Base-by-base conservation (phyloP, 2,888 invertebrate species). In the Mesorhabditis spiculigera region DNA sequence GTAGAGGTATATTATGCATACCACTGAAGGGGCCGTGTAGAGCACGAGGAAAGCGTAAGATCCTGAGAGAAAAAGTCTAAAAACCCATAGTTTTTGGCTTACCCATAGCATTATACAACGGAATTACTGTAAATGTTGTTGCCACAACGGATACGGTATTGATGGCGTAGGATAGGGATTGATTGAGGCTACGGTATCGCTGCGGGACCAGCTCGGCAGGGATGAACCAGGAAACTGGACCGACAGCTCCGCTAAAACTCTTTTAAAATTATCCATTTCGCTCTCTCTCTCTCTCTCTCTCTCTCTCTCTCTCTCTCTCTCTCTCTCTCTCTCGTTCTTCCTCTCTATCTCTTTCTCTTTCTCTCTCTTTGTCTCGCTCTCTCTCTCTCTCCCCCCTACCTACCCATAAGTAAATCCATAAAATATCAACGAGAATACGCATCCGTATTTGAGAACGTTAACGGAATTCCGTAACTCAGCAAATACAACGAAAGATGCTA, bases 201-300 rank as follows among this genome's bases (percentile, higher is more conserved):
- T 82, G 81, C 4, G 80, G 80, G 4, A 80, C 78, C 65, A 82
- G 66, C 63, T 82, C 82, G 0, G 80, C 76, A 2, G 76, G 73
- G 10, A 82, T 74, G 71, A 81, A 82, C 81, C 81, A 82, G 4
- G 77, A 73, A 6, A 81, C 78, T 5, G 82, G 80, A 3, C 82
- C 82, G 4, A 81, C 78, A 16, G 79, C 81, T 10, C 71, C 71
- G 8, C 78, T 78, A 65, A 65, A 75, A 74, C 6, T 50, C n/a
- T 68, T 45, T n/a, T 65, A n/a, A 5, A 10, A 44, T 58, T 43
- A 10, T 45, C n/a, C 44, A 13, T 5, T 5, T 43, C 45, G 16
- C 4, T 43, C 5, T 43, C n/a, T 13, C 6, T 42, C 65, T 4
- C 58, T 4, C 16, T 3, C 16, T 13, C 10, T 58, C 16, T 58